Evolutionary conservation across 2,888 invertebrate species (phyloP).

Genomic region (Morpho helenor): DNA sequence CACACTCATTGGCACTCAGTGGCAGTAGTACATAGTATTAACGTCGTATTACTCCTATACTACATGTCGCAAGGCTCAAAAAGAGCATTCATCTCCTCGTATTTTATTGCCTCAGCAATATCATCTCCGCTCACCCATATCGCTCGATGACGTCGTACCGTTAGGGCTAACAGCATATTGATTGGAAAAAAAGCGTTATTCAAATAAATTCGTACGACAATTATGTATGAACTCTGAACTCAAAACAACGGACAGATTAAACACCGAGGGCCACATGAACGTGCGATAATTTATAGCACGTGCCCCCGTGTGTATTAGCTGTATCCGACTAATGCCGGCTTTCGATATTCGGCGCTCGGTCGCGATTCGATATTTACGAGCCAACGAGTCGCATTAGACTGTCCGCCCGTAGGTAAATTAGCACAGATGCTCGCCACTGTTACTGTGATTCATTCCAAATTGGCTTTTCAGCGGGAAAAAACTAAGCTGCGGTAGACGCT

Average conservation of each 20-base stretch:
- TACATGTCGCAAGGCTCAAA: too few species aligned
- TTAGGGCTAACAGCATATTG: too few species aligned
- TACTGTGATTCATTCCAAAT: conserved; percentile 79
- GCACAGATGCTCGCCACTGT: conserved; percentile 77
- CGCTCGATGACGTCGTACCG: too few species aligned
- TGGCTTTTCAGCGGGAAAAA: conserved; percentile 76
- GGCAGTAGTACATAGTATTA: too few species aligned
- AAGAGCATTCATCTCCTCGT: too few species aligned
- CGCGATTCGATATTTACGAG: conserved; percentile 76
- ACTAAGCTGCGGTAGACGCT: conserved; percentile 60
- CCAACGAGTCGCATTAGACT: conserved; percentile 75
- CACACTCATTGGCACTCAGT: too few species aligned
- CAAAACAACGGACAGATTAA: conserved; percentile 63
- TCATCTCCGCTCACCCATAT: too few species aligned
- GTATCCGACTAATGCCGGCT: conserved; percentile 78
- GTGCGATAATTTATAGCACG: conserved; percentile 74
- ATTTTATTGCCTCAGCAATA: too few species aligned
- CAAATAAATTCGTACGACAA: too few species aligned
- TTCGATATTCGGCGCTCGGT: conserved; percentile 77
- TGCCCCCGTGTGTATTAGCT: conserved; percentile 77
- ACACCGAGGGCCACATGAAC: conserved; percentile 77
- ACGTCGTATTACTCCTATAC: too few species aligned
- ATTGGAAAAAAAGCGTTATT: too few species aligned
- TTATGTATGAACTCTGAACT: conserved; percentile 15
- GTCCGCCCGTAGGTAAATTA: conserved; percentile 79